Evolutionary conservation across 2,113 vertebrate genomes (phyloP).

Genomic region (Myrmecophaga tridactyla): DNA sequence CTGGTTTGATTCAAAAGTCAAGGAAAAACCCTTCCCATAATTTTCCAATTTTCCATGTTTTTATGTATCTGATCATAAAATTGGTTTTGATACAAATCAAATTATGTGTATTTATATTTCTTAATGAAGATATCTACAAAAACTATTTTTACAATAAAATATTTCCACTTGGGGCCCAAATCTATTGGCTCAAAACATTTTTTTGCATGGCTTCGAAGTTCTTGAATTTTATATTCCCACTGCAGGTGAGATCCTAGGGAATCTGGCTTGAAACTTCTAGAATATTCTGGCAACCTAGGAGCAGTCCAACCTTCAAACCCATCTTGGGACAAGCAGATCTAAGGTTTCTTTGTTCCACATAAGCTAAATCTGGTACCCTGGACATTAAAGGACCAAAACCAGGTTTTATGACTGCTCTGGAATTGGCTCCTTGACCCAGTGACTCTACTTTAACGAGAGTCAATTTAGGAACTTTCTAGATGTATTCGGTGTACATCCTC

Average conservation of each 20-base stretch:
- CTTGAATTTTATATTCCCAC: not conserved
- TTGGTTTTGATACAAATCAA: constrained; percentile 2
- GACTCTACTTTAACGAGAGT: not conserved
- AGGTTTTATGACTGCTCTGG: constrained; percentile 6
- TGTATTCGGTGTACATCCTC: not conserved
- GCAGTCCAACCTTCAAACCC: not conserved
- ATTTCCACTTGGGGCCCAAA: not conserved
- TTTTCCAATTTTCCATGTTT: constrained; percentile 16
- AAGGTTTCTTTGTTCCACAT: not conserved
- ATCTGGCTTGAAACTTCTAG: constrained; percentile 14
- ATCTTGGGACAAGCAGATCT: not conserved
- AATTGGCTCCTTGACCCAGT: not conserved
- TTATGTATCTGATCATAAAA: constrained; percentile 6
- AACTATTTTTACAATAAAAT: not conserved
- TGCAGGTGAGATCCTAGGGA: not conserved
- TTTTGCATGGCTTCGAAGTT: not conserved
- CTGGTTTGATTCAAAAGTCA: not conserved
- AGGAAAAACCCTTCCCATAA: not conserved
- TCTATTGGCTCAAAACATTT: not conserved
- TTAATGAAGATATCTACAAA: not conserved
- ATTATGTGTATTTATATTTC: constrained; percentile 2
- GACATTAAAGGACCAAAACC: not conserved
- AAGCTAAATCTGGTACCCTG: not conserved
- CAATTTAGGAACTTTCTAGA: not conserved
- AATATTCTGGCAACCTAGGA: not conserved